Evolutionary conservation across 37 sponge, comb jelly and placozoan species (phyloP), one percentile per base, ranked within the genome.

Genomic region (Agelas oroides): DNA sequence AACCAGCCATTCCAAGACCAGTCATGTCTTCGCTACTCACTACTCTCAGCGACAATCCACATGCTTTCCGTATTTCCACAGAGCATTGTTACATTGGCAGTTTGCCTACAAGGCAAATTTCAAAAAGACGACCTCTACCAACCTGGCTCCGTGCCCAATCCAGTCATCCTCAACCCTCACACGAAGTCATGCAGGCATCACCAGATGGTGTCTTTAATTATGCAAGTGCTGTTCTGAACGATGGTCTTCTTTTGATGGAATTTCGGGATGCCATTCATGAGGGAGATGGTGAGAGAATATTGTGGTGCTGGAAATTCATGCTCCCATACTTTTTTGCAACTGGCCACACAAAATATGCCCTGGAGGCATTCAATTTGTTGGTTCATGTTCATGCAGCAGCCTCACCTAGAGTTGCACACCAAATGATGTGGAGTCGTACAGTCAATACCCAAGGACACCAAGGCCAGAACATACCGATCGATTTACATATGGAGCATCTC

Each of bases 231-330:
- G 73, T 82, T 5, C 73, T 82, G 23, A 71, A 55, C 31, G 73
- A 72, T 71, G 73, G 83, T 33, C 38, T 74, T 19, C 31, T 75
- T 5, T 32, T 75, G 6, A 21, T 73, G 28, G 67, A 75, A 32
- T 59, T 84, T 41, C 53, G 67, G 20, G 84, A 84, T 61, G 75
- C 76, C 18, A 84, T 73, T 53, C 84, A 63, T 21, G 65, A 84
- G 63, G 84, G 84, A 37, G 75, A 75, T n/a, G 76, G 84, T 27
- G 39, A 27, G 30, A 70, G 83, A 30, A 82, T 82, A 14, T 16
- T 82, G 18, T 5, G 75, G 27, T 84, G 84, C 46, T 84, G 84
- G 84, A 73, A 75, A 46, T 64, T 84, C 65, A 38, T 75, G 76
- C 68, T 84, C 2, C 55, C 41, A 28, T 84, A 84, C 59, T 84